Base-by-base conservation (phyloP, 1,140 invertebrate genomes). In the Bombus waltoni region DNA sequence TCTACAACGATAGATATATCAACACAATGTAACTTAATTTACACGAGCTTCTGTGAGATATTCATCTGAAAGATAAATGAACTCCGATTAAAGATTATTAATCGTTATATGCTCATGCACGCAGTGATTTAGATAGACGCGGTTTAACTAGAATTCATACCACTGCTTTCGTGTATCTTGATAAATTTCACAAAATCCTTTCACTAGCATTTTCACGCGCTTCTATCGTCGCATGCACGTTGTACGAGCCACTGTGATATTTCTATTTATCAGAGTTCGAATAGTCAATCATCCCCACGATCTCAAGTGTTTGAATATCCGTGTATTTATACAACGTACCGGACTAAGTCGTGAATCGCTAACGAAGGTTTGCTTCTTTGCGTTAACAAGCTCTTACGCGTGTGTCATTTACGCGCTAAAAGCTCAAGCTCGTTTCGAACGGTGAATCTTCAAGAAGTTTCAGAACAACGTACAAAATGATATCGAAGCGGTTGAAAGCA, bases 121-220 rank as follows among this genome's bases (percentile, higher is more conserved):
- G 9, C 18, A 40, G 3, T 71, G 73, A 76, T 83, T 83, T 76
- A 83, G 73, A 83, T 77, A 77, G 42, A 40, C 77, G 42, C 68
- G 77, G 57, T 81, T 66, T 53, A 32, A 73, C 38, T 40, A 47
- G 42, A 80, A 85, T 72, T 38, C 68, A 62, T 79, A 65, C 66
- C 59, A 66, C 68, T 81, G 77, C 57, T 75, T 81, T 70, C n/a
- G 76, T 28, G 77, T 25, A 76, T 81, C 77, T 75, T 57, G 83
- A 85, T 79, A 79, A 77, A 83, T 74, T 83, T 81, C 68, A 70
- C 70, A 66, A 81, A 32, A 42, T 71, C 82, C 74, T 74, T 86
- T 86, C 83, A 59, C 72, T 81, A 62, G 25, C 5, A 82, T 82
- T 76, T 83, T 85, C 87, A 65, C 84, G 76, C 84, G 84, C 57